phyloP scores from a whole-genome alignment of 2,797 vertebrate species.

The Pipistrellus pipistrellus region DNA sequence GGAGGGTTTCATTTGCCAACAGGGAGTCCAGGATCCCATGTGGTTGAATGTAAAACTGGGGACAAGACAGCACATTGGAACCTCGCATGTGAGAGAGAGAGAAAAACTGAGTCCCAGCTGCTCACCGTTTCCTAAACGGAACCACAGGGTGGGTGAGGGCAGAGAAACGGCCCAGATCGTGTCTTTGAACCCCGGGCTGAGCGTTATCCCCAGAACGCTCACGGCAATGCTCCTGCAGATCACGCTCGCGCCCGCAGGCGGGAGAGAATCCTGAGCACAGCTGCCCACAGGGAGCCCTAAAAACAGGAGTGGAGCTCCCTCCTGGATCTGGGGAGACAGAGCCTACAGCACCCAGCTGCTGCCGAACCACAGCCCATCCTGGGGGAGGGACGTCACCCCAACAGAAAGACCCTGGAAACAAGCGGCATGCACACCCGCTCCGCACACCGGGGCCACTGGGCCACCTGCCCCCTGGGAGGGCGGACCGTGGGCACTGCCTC shows the following conservation, averaged over 20 bases:
- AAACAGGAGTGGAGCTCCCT: background rate
- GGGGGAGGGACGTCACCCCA: accelerated
- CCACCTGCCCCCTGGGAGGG: too few relatives aligned
- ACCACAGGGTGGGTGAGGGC: background rate
- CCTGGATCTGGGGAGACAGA: background rate
- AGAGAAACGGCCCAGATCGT: background rate
- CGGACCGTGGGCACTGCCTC: accelerated
- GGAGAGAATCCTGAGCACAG: background rate
- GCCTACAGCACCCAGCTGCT: background rate
- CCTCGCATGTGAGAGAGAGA: background rate
- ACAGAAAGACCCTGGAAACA: too few relatives aligned
- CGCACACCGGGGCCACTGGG: accelerated
- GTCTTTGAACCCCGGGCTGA: background rate
- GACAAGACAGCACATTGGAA: conserved; percentile 4
- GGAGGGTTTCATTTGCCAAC: background rate
- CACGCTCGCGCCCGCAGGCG: background rate
- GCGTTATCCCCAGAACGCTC: background rate
- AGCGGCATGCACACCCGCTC: accelerated
- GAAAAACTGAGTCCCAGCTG: accelerated
- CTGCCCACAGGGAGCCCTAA: background rate
- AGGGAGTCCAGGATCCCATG: background rate
- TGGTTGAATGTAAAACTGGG: background rate
- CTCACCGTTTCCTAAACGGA: background rate
- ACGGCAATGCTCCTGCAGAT: background rate
- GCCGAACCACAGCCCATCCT: accelerated